A percentile compares a stretch with the other conserved stretches of the same genome.
Evolutionary conservation across 2,888 invertebrate genomes (phyloP).

Genomic region (Habrosyne pyritoides): DNA sequence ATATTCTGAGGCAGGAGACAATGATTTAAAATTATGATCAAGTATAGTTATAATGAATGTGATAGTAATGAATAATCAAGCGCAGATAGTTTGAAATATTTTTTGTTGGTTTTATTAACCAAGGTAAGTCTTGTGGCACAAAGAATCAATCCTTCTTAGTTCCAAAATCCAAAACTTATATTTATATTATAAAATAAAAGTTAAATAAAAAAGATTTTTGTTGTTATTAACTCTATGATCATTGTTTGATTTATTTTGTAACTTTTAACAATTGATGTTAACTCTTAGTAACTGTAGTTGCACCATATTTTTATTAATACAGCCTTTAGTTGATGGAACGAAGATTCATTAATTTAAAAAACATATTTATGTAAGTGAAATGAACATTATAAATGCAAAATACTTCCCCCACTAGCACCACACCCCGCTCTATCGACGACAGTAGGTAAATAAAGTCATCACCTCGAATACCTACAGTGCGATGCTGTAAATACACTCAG

Average conservation of each 20-base stretch:
- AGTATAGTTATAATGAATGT: not conserved
- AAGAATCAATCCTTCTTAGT: no score
- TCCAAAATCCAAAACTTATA: no score
- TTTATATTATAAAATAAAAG: no score
- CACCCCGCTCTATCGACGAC: conserved; percentile 23
- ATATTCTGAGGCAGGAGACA: conserved; percentile 8
- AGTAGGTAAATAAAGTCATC: not conserved
- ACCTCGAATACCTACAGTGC: conserved; percentile 9
- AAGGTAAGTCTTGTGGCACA: no score
- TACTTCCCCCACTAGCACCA: conserved; percentile 11
- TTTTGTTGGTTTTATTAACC: not conserved
- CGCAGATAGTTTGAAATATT: not conserved
- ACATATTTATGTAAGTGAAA: not conserved
- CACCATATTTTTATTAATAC: no score
- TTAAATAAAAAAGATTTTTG: no score
- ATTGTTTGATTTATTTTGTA: no score
- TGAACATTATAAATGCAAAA: not conserved
- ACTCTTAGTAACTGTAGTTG: no score
- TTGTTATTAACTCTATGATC: no score
- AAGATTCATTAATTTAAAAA: not conserved
- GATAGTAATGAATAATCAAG: not conserved
- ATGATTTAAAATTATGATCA: not conserved
- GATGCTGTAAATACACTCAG: conserved; percentile 37
- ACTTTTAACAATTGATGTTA: no score
- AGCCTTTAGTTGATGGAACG: no score